These are phyloP conservation scores for Pantelozetes paolii DNA, from an alignment of 2,888 invertebrate genomes.

Conservation along the genomic window DNA sequence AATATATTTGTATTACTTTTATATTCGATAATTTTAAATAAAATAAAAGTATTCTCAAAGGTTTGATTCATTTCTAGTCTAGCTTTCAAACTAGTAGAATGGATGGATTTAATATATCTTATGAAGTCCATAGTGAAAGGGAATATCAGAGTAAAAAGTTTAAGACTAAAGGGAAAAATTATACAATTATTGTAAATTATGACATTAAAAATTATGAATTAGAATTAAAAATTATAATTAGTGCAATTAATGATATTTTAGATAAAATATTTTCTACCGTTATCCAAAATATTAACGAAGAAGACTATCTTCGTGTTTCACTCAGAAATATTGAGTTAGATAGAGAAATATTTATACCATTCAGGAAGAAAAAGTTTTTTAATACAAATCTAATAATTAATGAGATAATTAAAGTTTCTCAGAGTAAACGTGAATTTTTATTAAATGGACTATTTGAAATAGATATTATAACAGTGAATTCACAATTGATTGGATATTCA, in stretches of 20 bases:
- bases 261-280: neutral
- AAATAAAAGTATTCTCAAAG: too few species aligned
- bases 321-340: neutral
- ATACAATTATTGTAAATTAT: neutral
- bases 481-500: neutral
- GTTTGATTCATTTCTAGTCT: too few species aligned
- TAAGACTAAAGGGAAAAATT: neutral
- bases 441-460: slow-evolving; percentile 12
- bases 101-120: too few species aligned
- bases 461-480: neutral
- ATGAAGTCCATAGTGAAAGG: neutral
- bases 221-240: neutral
- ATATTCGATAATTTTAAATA: too few species aligned
- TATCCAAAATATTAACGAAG: neutral
- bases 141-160: neutral
- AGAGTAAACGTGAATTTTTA: slow-evolving; percentile 19
- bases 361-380: neutral
- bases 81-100: too few species aligned
- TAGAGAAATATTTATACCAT: neutral
- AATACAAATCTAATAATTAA: neutral
- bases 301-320: neutral
- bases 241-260: neutral
- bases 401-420: neutral
- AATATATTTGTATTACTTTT: too few species aligned
- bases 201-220: neutral